Evolutionary conservation across 2,797 vertebrate species (phyloP).

Genomic region (Leptodactylus fallax): DNA sequence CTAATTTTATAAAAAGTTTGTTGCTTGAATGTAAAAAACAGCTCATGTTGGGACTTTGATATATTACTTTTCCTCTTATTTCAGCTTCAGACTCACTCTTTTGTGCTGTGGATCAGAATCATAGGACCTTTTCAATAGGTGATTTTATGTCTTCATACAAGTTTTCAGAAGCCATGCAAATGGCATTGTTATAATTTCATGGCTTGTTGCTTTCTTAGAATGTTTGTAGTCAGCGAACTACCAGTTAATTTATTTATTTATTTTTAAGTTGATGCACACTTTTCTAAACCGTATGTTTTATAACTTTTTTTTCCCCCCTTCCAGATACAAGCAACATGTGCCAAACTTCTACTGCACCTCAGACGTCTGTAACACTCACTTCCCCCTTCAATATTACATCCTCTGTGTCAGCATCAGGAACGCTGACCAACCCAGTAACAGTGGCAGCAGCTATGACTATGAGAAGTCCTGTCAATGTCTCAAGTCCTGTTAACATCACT

Average conservation of each 20-base stretch:
- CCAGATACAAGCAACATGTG: conserved; percentile 85
- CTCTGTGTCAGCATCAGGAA: conserved; percentile 80
- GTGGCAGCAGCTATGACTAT: conserved; percentile 98
- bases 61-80: conserved; percentile 56
- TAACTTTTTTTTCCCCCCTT: conserved; percentile 72
- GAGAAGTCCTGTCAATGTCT: conserved; percentile 83
- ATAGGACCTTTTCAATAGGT: conserved; percentile 65
- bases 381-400: conserved; percentile 86
- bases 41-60: conserved; percentile 42
- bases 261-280: background rate
- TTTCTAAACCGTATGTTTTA: conserved; percentile 3
- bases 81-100: conserved; percentile 62
- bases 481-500: conserved; percentile 84
- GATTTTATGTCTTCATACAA: conserved; percentile 55
- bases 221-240: background rate
- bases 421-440: conserved; percentile 90
- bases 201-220: background rate
- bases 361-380: conserved; percentile 83
- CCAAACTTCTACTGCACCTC: conserved; percentile 83
- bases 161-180: conserved; percentile 18
- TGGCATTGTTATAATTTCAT: background rate
- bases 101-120: conserved; percentile 65
- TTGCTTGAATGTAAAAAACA: background rate
- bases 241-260: too few relatives aligned
- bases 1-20: background rate